A percentile compares a stretch with the other conserved stretches of the same genome.
Evolutionary conservation across 2,113 vertebrate species (phyloP).

Genomic region (Chaetops frenatus): DNA sequence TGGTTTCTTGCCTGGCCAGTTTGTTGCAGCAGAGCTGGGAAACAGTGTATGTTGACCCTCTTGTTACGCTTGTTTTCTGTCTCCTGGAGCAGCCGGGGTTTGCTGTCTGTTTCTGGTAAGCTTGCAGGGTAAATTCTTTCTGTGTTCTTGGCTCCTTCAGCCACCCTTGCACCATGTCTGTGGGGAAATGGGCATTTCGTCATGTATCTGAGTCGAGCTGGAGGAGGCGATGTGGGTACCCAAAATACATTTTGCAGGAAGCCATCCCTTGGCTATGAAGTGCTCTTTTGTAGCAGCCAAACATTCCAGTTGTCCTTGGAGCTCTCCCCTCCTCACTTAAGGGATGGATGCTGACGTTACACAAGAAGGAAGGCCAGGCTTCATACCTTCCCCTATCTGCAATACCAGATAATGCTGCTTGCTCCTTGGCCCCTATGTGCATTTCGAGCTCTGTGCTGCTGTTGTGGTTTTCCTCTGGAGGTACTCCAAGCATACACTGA

Average conservation of each 20-base stretch:
- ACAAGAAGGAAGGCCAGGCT: neutral
- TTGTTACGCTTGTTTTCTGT: neutral
- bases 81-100: neutral
- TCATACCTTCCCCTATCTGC: neutral
- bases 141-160: neutral
- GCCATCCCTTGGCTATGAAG: constrained; percentile 13
- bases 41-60: constrained; percentile 25
- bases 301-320: constrained; percentile 24
- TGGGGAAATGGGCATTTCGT: neutral
- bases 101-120: neutral
- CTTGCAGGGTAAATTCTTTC: neutral
- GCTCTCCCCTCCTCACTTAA: neutral
- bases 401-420: neutral
- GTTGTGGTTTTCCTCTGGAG: neutral
- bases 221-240: neutral
- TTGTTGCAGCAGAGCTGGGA: neutral
- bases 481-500: neutral
- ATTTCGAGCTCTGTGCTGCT: neutral
- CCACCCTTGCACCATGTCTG: neutral
- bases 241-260: neutral
- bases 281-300: neutral
- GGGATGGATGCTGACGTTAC: neutral
- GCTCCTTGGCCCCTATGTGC: neutral
- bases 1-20: neutral
- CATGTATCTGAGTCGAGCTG: neutral